Percentiles rank a stretch among this genome's conserved stretches.
phyloP scores from a whole-genome alignment of 1,140 invertebrate genomes.

The Marisa cornuarietis region DNA sequence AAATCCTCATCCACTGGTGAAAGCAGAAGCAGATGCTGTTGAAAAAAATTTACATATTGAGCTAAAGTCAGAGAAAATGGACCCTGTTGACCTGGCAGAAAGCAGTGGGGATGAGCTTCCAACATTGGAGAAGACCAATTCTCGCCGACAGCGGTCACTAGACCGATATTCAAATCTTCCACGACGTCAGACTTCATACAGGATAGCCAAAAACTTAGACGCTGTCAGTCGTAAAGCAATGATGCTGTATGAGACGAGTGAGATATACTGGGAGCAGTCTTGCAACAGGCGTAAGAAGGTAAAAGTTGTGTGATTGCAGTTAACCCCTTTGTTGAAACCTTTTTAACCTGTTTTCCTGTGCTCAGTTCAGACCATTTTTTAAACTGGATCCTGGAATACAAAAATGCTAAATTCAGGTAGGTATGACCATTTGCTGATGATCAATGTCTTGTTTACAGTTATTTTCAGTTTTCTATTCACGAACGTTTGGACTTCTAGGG shows the following conservation, averaged over 20 bases:
- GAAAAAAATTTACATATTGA: constrained; percentile 9
- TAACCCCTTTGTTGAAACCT: not conserved
- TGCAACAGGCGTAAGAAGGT: constrained; percentile 41
- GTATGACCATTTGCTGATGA: no score
- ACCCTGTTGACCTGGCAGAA: constrained; percentile 3
- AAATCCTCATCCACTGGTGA: no score
- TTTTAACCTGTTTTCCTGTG: not conserved
- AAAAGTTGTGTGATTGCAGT: constrained; percentile 18
- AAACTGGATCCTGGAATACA: no score
- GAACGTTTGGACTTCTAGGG: no score
- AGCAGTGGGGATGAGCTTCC: constrained; percentile 29
- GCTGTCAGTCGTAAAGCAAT: constrained; percentile 58
- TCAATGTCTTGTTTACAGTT: no score
- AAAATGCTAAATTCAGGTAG: no score
- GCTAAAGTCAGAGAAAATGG: not conserved
- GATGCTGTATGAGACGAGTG: constrained; percentile 56
- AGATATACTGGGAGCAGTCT: constrained; percentile 48
- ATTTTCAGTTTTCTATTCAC: no score
- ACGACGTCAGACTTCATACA: constrained; percentile 47
- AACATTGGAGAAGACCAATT: constrained; percentile 22
- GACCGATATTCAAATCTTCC: constrained; percentile 48
- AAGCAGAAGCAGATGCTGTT: no score
- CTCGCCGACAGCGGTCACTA: constrained; percentile 19
- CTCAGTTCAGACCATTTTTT: no score
- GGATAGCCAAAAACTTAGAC: constrained; percentile 57